These are phyloP conservation scores for Ahaetulla prasina DNA, from an alignment of 2,113 vertebrate species.

Conservation along the genomic window DNA sequence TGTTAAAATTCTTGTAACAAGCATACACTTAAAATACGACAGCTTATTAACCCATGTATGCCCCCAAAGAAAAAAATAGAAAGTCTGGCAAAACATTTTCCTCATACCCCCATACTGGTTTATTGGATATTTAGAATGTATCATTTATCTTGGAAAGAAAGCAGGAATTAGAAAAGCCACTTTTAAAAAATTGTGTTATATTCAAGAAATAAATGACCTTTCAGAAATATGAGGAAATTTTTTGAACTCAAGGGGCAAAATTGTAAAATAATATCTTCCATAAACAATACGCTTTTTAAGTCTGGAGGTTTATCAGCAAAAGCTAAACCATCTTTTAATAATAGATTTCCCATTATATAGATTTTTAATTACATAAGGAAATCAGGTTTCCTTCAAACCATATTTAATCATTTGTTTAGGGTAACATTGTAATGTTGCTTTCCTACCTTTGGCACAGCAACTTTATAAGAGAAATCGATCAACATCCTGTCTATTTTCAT, in stretches of 20 bases:
- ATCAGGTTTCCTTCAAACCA: slow-evolving; percentile 1
- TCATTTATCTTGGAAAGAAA: slow-evolving; percentile 34
- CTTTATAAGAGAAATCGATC: slow-evolving; percentile 4
- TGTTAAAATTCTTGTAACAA: slow-evolving; percentile 55
- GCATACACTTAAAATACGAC: slow-evolving; percentile 47
- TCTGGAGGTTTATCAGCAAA: slow-evolving; percentile 7
- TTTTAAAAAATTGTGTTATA: slow-evolving; percentile 7
- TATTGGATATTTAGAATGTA: slow-evolving; percentile 34
- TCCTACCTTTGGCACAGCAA: background rate
- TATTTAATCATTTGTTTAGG: slow-evolving; percentile 20
- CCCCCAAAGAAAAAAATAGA: background rate
- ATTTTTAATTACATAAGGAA: background rate
- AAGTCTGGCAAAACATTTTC: slow-evolving; percentile 48
- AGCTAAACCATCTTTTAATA: background rate
- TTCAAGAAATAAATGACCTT: slow-evolving; percentile 32
- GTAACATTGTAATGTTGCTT: slow-evolving; percentile 21
- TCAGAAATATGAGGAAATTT: slow-evolving; percentile 1
- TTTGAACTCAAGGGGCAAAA: slow-evolving; percentile 14
- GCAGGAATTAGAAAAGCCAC: slow-evolving; percentile 49
- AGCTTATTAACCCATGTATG: background rate
- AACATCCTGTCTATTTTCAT: background rate
- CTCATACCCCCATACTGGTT: slow-evolving; percentile 4
- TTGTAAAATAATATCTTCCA: background rate
- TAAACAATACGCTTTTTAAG: slow-evolving; percentile 16
- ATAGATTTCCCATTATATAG: background rate